Conservation (phyloP, 2,113 vertebrate genomes). For the Oryzias woworae region DNA sequence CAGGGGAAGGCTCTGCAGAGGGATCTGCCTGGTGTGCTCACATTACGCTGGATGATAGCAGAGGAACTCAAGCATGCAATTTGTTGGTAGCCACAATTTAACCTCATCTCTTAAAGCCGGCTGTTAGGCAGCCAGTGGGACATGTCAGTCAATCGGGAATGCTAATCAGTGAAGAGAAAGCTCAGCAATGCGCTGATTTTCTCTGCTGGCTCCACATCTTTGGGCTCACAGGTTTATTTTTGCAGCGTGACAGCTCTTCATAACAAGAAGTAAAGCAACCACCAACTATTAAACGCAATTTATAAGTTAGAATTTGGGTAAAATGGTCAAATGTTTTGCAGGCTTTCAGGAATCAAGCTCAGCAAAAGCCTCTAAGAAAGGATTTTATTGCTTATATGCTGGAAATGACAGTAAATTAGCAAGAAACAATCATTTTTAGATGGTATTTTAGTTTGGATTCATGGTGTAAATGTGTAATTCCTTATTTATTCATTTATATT, state of each 20-base stretch:
- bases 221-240: constrained; percentile 70
- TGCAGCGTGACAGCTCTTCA: constrained; percentile 69
- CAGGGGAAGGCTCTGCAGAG: constrained; percentile 60
- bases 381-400: no score
- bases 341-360: constrained; percentile 10
- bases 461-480: background rate
- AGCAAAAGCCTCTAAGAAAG: constrained; percentile 47
- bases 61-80: constrained; percentile 78
- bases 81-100: constrained; percentile 80
- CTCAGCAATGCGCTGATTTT: constrained; percentile 73
- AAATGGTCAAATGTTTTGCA: constrained; percentile 52
- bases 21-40: constrained; percentile 74
- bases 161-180: constrained; percentile 69
- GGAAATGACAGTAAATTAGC: no score
- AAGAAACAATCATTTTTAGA: background rate
- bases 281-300: constrained; percentile 69
- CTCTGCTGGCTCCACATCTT: constrained; percentile 58
- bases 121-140: constrained; percentile 64
- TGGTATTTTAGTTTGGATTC: constrained; percentile 1
- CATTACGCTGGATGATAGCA: constrained; percentile 74
- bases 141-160: constrained; percentile 75
- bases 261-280: constrained; percentile 64
- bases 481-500: constrained; percentile 1
- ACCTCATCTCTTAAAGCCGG: constrained; percentile 74
- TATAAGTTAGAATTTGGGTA: constrained; percentile 68